Evolutionary conservation across 2,888 invertebrate species (phyloP).

Genomic region (Lacanobia oleracea): DNA sequence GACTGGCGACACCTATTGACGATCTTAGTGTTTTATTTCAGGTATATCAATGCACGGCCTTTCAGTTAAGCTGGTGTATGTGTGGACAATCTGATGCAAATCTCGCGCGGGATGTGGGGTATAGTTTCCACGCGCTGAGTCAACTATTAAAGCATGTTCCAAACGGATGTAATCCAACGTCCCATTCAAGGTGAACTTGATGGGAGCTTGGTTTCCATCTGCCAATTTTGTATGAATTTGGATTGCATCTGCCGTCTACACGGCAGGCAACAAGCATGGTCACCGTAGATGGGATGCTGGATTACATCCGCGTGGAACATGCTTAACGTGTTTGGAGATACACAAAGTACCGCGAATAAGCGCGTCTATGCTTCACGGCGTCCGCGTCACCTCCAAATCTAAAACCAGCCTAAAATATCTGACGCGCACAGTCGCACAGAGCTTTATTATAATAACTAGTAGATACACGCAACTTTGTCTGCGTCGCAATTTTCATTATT

Average conservation of each 20-base stretch:
- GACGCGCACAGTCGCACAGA: not conserved
- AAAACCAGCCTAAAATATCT: too few species aligned
- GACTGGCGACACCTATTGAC: conserved; percentile 43
- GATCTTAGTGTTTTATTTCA: conserved; percentile 12
- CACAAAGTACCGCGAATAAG: not conserved
- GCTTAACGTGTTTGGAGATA: not conserved
- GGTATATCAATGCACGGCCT: not conserved
- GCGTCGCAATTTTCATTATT: too few species aligned
- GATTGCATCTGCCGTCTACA: too few species aligned
- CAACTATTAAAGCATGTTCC: not conserved
- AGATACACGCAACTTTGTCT: too few species aligned
- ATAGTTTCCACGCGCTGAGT: not conserved
- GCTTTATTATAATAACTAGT: not conserved
- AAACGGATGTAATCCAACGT: too few species aligned
- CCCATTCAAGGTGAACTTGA: too few species aligned
- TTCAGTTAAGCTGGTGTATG: not conserved
- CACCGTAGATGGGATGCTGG: too few species aligned
- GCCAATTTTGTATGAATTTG: too few species aligned
- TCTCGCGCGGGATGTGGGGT: not conserved
- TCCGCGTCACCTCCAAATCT: not conserved
- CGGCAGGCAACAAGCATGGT: too few species aligned
- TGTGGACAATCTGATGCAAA: not conserved
- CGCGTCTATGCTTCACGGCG: not conserved
- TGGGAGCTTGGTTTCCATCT: too few species aligned
- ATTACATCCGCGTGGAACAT: too few species aligned